Percentiles rank a stretch among this genome's conserved stretches.
These are phyloP conservation scores for Euura saliciscinereae DNA, from an alignment of 1,140 invertebrate species.

Conservation along the genomic window DNA sequence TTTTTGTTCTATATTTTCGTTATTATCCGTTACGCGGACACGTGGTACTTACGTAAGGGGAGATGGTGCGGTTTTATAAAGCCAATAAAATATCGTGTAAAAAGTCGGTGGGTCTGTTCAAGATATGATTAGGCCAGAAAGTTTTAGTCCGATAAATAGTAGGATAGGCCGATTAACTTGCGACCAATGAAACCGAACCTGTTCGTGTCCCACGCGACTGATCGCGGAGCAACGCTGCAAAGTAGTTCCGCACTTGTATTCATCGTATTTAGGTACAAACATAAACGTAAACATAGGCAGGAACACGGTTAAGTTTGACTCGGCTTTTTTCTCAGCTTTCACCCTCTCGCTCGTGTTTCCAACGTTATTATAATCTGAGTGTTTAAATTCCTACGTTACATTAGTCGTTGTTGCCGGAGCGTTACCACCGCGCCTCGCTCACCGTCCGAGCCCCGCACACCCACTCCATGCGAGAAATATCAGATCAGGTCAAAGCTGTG, in stretches of 20 bases:
- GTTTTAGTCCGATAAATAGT: not conserved
- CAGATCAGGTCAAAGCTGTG: not conserved
- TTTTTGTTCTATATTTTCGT: too few relatives aligned
- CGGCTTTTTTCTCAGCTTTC: not conserved
- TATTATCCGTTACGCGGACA: too few relatives aligned
- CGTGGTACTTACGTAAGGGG: too few relatives aligned
- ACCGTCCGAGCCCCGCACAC: too few relatives aligned
- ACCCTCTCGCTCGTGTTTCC: not conserved
- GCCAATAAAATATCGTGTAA: too few relatives aligned
- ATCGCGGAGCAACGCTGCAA: not conserved
- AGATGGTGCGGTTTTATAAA: too few relatives aligned
- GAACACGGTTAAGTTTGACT: too few relatives aligned
- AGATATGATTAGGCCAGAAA: not conserved
- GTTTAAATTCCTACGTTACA: not conserved
- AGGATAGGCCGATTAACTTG: not conserved
- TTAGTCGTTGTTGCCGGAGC: not conserved
- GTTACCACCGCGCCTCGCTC: not conserved
- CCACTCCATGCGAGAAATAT: not conserved
- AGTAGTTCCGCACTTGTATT: too few relatives aligned
- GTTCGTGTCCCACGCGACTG: not conserved
- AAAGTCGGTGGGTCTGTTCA: too few relatives aligned
- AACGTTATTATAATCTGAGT: not conserved
- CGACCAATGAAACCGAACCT: not conserved
- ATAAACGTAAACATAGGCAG: too few relatives aligned
- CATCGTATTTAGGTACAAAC: too few relatives aligned